Evolutionary conservation across 2,888 invertebrate species (phyloP), one percentile per base, ranked within the genome.

Genomic region (Melipona bicolor): DNA sequence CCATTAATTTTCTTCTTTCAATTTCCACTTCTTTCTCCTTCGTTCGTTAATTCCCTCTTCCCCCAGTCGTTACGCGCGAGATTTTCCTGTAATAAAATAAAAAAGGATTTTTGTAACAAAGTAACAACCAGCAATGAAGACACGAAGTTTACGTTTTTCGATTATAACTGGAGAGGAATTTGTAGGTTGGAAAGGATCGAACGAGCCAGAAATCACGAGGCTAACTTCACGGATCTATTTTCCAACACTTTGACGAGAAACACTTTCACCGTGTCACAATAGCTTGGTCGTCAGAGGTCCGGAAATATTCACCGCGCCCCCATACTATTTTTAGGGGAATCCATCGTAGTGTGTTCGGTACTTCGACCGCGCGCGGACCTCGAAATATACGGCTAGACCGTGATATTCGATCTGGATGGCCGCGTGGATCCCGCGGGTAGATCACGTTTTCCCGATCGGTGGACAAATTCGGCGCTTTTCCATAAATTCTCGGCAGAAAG

Each of bases 371-470:
- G 79, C 6, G 72, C 43, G 52, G 59, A 61, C 65, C 62, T 73
- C 78, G 65, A 78, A 65, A 75, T 75, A 79, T 65, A 83, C 75
- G 74, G 67, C 68, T 81, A 88, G 85, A 84, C 61, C 36, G 77
- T 75, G 76, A 79, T 75, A 75, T 79, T 67, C 61, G 76, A 64
- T 76, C 79, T 68, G 74, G 69, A 70, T 36, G 52, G 61, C 13
- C 19, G 19, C n/a, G 78, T n/a, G 24, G 49, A 56, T 17, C 24
- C 59, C 27, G 49, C 24, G 64, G 13, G 36, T 2, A 21, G 32
- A 13, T 21, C 32, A 19, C 32, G 62, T 81, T 61, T 71, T 56
- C 73, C 24, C 79, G 73, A 79, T 54, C 72, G 67, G 32, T 65
- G 75, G 59, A 71, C 65, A 75, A 82, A 71, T 80, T 82, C 75